A percentile compares a stretch with the other conserved stretches of the same genome.
phyloP scores from a whole-genome alignment of 2,113 vertebrate species.

The Gallinago paraguaiae region DNA sequence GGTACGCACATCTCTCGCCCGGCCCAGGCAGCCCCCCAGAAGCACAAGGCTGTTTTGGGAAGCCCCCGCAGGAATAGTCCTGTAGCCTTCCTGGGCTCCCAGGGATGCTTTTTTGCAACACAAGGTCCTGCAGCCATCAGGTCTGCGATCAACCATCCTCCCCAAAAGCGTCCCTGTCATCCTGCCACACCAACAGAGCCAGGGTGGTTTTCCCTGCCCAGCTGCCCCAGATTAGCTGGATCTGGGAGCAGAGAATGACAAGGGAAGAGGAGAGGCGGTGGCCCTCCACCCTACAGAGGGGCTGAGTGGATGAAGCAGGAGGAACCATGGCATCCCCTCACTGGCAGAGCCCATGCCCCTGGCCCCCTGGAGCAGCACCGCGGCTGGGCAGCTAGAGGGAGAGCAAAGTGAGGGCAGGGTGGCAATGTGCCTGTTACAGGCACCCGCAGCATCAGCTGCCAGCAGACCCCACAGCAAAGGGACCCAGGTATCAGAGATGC shows the following conservation, averaged over 20 bases:
- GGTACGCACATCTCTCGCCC: neutral
- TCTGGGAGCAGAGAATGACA: neutral
- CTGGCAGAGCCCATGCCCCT: neutral
- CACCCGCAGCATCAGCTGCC: neutral
- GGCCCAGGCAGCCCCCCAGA: neutral
- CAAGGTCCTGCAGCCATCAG: neutral
- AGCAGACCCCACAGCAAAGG: rapidly evolving
- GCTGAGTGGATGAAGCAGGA: neutral
- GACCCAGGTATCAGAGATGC: neutral
- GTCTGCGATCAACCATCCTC: neutral
- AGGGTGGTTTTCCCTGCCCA: neutral
- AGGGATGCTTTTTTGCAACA: neutral
- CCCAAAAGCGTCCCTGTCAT: neutral
- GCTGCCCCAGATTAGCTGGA: neutral
- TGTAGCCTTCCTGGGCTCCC: neutral
- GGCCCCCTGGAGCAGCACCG: neutral
- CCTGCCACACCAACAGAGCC: neutral
- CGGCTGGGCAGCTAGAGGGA: neutral
- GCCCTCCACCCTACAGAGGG: neutral
- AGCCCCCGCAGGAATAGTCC: neutral
- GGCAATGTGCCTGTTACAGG: neutral
- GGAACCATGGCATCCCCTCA: neutral
- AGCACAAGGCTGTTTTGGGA: neutral
- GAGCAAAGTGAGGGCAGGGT: neutral
- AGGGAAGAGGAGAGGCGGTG: neutral